Evolutionary conservation across 2,797 vertebrate species (phyloP).

Genomic region (Lagorchestes hirsutus): DNA sequence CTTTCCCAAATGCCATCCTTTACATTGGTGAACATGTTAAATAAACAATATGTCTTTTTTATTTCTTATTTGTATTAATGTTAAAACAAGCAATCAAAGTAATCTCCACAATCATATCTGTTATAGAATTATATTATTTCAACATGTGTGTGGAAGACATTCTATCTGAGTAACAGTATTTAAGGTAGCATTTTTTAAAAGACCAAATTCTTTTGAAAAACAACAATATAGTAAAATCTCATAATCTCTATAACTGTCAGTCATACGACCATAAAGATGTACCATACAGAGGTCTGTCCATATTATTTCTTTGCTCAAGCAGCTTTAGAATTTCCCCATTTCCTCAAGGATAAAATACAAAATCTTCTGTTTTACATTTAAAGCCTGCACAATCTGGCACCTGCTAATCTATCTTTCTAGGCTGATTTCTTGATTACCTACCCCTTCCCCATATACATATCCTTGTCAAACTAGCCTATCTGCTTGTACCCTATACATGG

Average conservation of each 20-base stretch:
- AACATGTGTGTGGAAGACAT: background rate
- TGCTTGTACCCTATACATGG: background rate
- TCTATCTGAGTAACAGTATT: background rate
- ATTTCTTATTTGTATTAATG: background rate
- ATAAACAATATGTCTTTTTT: background rate
- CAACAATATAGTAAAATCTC: background rate
- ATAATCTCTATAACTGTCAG: background rate
- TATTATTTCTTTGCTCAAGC: background rate
- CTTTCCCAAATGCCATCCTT: background rate
- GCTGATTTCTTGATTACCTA: too few species aligned
- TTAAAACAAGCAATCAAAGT: background rate
- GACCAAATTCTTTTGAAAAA: too few species aligned
- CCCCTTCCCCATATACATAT: too few species aligned
- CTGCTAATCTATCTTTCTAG: background rate
- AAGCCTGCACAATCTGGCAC: background rate
- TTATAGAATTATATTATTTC: background rate
- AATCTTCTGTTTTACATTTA: background rate
- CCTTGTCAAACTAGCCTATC: background rate
- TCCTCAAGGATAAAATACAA: background rate
- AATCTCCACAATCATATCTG: background rate
- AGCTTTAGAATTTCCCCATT: background rate
- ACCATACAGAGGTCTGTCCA: background rate
- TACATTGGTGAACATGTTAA: background rate
- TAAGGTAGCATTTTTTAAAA: background rate
- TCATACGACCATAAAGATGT: background rate